These are phyloP conservation scores for Crotalus viridis DNA, from an alignment of 2,113 vertebrate genomes.

Conservation along the genomic window DNA sequence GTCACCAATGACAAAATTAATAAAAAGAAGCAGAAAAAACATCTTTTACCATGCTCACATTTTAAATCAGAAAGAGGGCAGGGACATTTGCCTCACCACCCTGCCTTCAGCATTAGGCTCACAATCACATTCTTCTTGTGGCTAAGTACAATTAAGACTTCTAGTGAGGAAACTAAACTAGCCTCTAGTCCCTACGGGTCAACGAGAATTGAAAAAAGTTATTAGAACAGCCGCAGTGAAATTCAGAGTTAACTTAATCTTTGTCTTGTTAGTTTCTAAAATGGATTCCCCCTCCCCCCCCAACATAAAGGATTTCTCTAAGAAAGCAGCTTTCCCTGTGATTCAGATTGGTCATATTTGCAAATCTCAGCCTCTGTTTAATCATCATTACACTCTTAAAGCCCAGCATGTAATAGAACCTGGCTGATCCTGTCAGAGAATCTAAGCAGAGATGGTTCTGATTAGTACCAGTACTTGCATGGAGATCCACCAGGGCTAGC, in stretches of 20 bases:
- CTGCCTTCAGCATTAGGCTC: not conserved
- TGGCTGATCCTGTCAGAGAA: not conserved
- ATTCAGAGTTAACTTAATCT: constrained; percentile 63
- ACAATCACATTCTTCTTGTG: constrained; percentile 38
- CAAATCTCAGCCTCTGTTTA: not conserved
- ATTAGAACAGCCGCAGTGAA: constrained; percentile 52
- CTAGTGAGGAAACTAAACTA: constrained; percentile 53
- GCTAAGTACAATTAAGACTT: constrained; percentile 39
- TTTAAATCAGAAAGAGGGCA: constrained; percentile 44
- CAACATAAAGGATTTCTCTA: constrained; percentile 57
- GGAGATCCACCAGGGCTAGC: not conserved
- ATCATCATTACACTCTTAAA: not conserved
- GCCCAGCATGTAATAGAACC: not conserved
- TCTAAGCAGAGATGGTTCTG: not conserved
- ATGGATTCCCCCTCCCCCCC: constrained; percentile 33
- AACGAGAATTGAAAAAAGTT: constrained; percentile 52
- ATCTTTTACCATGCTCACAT: not conserved
- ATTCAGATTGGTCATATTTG: not conserved
- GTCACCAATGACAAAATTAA: constrained; percentile 1
- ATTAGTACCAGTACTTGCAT: not conserved
- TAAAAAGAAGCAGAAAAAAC: constrained; percentile 21
- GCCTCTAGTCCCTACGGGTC: constrained; percentile 45
- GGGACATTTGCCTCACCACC: not conserved
- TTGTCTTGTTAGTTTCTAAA: constrained; percentile 47
- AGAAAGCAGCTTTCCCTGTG: constrained; percentile 24